Base-by-base conservation (phyloP, 2,888 invertebrate genomes). In the Pyrrhia umbra region DNA sequence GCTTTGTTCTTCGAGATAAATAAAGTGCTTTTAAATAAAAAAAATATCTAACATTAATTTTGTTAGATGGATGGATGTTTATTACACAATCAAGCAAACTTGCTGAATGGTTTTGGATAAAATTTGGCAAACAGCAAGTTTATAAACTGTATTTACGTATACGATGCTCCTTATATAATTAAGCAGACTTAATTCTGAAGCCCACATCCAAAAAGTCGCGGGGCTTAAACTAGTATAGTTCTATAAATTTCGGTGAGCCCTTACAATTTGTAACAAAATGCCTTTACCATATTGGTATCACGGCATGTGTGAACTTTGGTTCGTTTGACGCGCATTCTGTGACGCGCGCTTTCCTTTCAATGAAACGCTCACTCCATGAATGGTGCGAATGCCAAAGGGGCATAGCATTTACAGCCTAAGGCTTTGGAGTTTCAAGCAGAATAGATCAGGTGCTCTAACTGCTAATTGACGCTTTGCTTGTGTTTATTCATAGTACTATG, bases 291-390 rank as follows among this genome's bases (percentile, higher is more conserved):
- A 46, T 67, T 72, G 40, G 65, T 65, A 65, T 65, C 55, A 30
- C 8, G 42, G 47, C n/a, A 21, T 43, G 42, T 43, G 37, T 4
- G 39, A 63, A 25, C 30, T 18, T 27, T 8, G 39, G 30, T 57
- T 67, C 46, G 55, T 72, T 67, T 67, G 56, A 67, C 8, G 18
- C 20, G 23, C 40, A 34, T 34, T 46, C 27, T 39, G 39, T 51
- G 51, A 46, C 54, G 52, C 18, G 34, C 27, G 16, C 16, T 66
- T 43, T 46, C 47, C 10, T 13, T n/a, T 67, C 37, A 55, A 67
- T 65, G 46, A 18, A 54, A 21, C 16, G 39, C 25, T 64, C 18
- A 3, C 46, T 16, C 1, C 27, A 15, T 43, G 42, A 54, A 54
- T 65, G 18, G 23, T 46, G 9, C 18, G n/a, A 27, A 47, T 21